A percentile compares a stretch with the other conserved stretches of the same genome.
These are phyloP conservation scores for Sprattus sprattus DNA, from an alignment of 2,113 vertebrate genomes.

Conservation along the genomic window DNA sequence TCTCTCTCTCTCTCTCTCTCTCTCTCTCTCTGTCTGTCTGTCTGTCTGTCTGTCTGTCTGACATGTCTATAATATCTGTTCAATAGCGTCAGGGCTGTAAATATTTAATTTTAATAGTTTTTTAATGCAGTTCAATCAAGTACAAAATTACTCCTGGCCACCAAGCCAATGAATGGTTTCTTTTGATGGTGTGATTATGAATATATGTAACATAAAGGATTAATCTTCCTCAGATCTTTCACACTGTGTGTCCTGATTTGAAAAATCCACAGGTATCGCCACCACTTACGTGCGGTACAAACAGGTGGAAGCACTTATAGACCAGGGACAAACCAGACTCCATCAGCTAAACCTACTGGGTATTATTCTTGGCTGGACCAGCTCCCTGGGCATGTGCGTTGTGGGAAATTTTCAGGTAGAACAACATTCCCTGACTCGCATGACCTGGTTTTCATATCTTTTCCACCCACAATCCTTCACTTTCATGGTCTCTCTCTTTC, in stretches of 20 bases:
- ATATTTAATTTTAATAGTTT: background rate
- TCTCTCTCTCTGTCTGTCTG: too few species aligned
- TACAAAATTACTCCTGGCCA: background rate
- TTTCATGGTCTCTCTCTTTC: background rate
- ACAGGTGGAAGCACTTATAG: slow-evolving; percentile 77
- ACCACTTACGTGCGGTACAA: slow-evolving; percentile 89
- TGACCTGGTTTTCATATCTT: background rate
- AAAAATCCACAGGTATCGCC: slow-evolving; percentile 70
- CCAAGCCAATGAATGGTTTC: background rate
- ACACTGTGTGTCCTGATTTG: background rate
- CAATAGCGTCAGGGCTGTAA: background rate
- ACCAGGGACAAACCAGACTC: slow-evolving; percentile 59
- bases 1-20: background rate
- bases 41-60: background rate
- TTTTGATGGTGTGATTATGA: background rate
- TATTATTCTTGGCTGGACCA: slow-evolving; percentile 76
- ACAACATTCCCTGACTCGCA: background rate
- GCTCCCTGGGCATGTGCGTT: slow-evolving; percentile 87
- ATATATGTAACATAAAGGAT: background rate
- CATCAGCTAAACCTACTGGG: slow-evolving; percentile 72
- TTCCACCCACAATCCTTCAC: background rate
- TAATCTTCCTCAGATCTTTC: background rate
- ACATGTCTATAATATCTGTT: background rate
- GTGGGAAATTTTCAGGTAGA: slow-evolving; percentile 88
- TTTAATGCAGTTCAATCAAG: background rate